Percentiles rank a stretch among this genome's conserved stretches.
These are phyloP conservation scores for Ramphastos sulfuratus DNA, from an alignment of 2,113 vertebrate species.

Conservation along the genomic window DNA sequence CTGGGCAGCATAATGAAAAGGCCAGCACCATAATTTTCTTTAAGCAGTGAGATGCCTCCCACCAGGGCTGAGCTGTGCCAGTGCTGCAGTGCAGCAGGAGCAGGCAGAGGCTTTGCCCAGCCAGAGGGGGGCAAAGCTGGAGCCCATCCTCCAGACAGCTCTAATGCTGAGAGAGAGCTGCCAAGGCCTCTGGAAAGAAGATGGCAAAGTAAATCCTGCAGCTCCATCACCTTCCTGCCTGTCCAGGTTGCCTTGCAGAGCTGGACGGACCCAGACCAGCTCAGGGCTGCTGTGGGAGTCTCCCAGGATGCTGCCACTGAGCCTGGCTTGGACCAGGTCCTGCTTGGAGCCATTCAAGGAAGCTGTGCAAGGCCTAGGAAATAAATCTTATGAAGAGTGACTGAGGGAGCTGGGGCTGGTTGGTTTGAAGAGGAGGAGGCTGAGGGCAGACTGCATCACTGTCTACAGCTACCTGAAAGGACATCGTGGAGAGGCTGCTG, in stretches of 20 bases:
- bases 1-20: constrained; percentile 70
- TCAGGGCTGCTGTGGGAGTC: fast-evolving
- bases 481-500: too few species aligned
- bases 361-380: background rate
- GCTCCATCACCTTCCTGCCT: background rate
- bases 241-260: background rate
- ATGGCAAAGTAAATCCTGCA: background rate
- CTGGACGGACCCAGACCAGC: background rate
- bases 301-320: background rate
- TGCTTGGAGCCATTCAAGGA: background rate
- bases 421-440: too few species aligned
- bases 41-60: constrained; percentile 42
- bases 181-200: background rate
- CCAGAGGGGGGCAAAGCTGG: background rate
- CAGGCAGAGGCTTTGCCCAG: background rate
- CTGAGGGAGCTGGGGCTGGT: too few species aligned
- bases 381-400: too few species aligned
- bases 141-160: background rate
- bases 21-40: constrained; percentile 54
- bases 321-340: background rate
- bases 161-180: background rate
- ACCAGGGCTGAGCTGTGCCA: background rate
- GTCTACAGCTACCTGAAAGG: too few species aligned
- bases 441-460: too few species aligned
- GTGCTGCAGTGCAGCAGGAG: background rate